These are phyloP conservation scores for Patiria pectinifera DNA, from an alignment of 53 echinoderm and acorn worm species.

Conservation along the genomic window DNA sequence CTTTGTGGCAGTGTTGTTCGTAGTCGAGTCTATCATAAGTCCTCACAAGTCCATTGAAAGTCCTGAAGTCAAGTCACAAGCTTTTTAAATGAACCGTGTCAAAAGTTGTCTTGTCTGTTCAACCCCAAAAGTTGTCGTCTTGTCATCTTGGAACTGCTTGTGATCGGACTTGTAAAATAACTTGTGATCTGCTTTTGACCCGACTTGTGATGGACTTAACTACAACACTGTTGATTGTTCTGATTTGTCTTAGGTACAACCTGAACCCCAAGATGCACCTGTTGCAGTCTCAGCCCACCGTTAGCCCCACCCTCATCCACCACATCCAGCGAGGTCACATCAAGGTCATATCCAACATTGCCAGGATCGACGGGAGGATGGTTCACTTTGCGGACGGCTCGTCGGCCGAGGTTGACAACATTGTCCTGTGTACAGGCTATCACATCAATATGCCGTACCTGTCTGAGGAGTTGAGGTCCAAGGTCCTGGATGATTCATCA, in stretches of 20 bases:
- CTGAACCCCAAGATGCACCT: slow-evolving; percentile 84
- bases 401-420: slow-evolving; percentile 70
- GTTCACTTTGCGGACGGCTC: slow-evolving; percentile 83
- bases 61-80: too few relatives aligned
- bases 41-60: too few relatives aligned
- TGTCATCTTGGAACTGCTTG: too few relatives aligned
- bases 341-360: slow-evolving; percentile 73
- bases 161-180: too few relatives aligned
- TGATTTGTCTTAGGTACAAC: slow-evolving; percentile 65
- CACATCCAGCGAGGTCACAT: slow-evolving; percentile 89
- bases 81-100: too few relatives aligned
- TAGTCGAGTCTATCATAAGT: too few relatives aligned
- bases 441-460: slow-evolving; percentile 85
- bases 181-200: too few relatives aligned
- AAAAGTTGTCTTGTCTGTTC: too few relatives aligned
- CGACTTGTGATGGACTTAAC: too few relatives aligned
- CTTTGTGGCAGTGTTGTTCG: too few relatives aligned
- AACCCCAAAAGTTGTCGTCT: too few relatives aligned
- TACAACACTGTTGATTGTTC: too few relatives aligned
- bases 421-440: slow-evolving; percentile 88
- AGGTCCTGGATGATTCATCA: slow-evolving; percentile 71
- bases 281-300: slow-evolving; percentile 89
- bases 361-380: slow-evolving; percentile 72
- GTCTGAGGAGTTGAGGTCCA: slow-evolving; percentile 63
- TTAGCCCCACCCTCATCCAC: slow-evolving; percentile 82